Evolutionary conservation across 1,140 invertebrate species (phyloP).

Genomic region (Pseudomyrmex gracilis): DNA sequence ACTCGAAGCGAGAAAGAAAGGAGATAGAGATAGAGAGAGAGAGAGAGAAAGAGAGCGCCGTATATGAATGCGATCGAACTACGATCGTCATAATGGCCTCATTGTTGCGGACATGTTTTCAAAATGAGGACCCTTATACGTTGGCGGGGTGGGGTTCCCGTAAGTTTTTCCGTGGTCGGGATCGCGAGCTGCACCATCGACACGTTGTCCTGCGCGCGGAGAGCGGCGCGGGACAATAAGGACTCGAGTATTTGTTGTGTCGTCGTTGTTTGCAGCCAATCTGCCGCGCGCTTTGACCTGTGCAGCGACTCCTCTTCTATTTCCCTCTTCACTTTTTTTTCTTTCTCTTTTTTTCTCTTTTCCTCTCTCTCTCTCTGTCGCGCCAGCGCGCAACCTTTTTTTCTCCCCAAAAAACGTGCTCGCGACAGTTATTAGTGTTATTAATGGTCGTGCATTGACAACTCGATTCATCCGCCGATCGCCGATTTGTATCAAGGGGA

Average conservation of each 20-base stretch:
- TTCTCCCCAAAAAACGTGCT: slow-evolving; percentile 63
- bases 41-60: slow-evolving; percentile 55
- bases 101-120: slow-evolving; percentile 86
- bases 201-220: slow-evolving; percentile 72
- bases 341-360: slow-evolving; percentile 25
- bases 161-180: slow-evolving; percentile 4
- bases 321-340: slow-evolving; percentile 51
- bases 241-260: slow-evolving; percentile 84
- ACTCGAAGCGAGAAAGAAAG: slow-evolving; percentile 56
- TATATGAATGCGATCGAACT: slow-evolving; percentile 66
- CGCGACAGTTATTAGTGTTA: slow-evolving; percentile 84
- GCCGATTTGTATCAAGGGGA: slow-evolving; percentile 60
- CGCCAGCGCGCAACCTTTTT: slow-evolving; percentile 53
- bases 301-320: slow-evolving; percentile 54
- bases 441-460: slow-evolving; percentile 81
- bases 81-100: slow-evolving; percentile 84
- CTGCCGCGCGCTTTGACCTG: slow-evolving; percentile 77
- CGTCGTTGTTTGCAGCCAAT: slow-evolving; percentile 83
- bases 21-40: slow-evolving; percentile 59
- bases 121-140: slow-evolving; percentile 80
- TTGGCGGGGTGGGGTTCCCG: slow-evolving; percentile 18
- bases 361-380: neutral
- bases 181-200: slow-evolving; percentile 36
- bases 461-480: slow-evolving; percentile 72
- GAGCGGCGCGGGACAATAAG: slow-evolving; percentile 76